Evolutionary conservation across 2,797 vertebrate genomes (phyloP), one percentile per base, ranked within the genome.

Genomic region (Acomys russatus): DNA sequence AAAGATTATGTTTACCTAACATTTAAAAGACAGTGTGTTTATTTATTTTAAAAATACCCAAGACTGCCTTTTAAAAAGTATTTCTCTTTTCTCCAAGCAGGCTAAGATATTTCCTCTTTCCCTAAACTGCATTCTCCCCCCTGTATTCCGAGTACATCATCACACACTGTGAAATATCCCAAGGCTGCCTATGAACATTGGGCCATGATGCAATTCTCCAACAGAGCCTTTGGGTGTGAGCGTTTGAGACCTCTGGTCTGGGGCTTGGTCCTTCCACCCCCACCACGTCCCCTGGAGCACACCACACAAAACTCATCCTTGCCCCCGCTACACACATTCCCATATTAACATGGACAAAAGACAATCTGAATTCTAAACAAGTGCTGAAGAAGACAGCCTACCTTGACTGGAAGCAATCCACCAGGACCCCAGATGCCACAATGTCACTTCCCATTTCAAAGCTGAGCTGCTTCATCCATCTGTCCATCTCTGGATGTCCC

Each of bases 141-240:
- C 20, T n/a, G 6, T 70, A 10, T 0, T n/a, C 61, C 77, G 18
- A 4, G 14, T 35, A 38, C 25, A 12, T 38, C 30, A 71, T 70
- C 6, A 9, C 20, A 14, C 8, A 11, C 74, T 22, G 14, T 44
- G 79, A 77, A 82, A 25, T 51, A 84, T 59, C 61, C 59, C 35
- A 12, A 49, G 71, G 70, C 64, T 54, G 22, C 73, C 82, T 80
- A 9, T 64, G 25, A 87, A 25, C 51, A 6, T 33, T 3, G 56
- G 44, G 9, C 11, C 18, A 0, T 18, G 11, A 4, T 23, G 25
- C 49, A 3, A 5, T 77, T 88, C 49, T 18, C 0, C 49, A 63
- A 30, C 9, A 82, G 51, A 25, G 51, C 20, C 0, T 83, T 28
- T n/a, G 64, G 35, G 25, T 44, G 6, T 59, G 23, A 73, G 3